Base-by-base conservation (phyloP, 2,797 vertebrate genomes). In the Bradypus variegatus region DNA sequence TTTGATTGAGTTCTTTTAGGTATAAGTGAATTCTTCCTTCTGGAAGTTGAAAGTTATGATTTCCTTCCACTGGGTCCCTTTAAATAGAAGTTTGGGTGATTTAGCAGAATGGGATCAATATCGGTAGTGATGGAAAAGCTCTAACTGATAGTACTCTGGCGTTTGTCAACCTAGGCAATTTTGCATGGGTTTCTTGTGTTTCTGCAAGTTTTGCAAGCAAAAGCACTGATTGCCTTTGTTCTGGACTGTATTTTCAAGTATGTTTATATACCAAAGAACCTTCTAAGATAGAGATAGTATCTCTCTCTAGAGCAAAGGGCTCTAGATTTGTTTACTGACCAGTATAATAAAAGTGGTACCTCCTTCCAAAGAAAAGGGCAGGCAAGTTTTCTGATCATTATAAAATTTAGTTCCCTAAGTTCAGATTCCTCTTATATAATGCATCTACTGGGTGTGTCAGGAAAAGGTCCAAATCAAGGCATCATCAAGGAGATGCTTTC, bases 1-100 rank as follows among this genome's bases (percentile, higher is more conserved):
- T 90, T 80, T 87, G 15, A 94, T 94, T 93, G 78, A 75, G 91
- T 82, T 87, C 4, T 93, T 87, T 91, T 92, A 84, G 14, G 23
- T 80, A 89, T 91, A 92, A 93, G 25, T 91, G 55, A 91, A 90
- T 75, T 93, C 31, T 90, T 91, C 36, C 60, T 83, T 80, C 65
- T 88, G 31, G 31, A 95, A 93, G 89, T 64, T 88, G 60, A 93
- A 93, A 80, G 23, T 36, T 89, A 45, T 62, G 18, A 91, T 53
- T 95, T 93, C n/a, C 4, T 93, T 93, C 36, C 16, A 75, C 4
- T 58, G n/a, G 69, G 86, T 94, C 86, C 33, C 16, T 84, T 91
- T 83, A 92, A 93, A 82, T 21, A 86, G 8, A 93, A 88, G 23
- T 90, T 75, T 77, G 19, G 38, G 31, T 83, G 36, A 94, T 81